Evolutionary conservation across 2,888 invertebrate genomes (phyloP).

Genomic region (Dyspetes luteomarginatus): DNA sequence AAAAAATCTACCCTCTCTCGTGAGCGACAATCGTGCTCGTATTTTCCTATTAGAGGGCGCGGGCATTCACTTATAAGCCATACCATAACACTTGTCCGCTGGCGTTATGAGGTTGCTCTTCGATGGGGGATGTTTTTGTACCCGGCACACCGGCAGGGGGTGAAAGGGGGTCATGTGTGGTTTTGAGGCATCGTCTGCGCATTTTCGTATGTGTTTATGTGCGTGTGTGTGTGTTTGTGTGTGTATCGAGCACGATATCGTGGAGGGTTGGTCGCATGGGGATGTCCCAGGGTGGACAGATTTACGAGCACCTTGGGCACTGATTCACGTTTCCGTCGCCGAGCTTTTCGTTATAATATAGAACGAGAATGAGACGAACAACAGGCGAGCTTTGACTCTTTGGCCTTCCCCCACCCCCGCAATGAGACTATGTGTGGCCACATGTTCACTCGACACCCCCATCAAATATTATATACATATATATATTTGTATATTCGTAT

Average conservation of each 20-base stretch:
- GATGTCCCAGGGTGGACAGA: slow-evolving; percentile 78
- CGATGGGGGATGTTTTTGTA: slow-evolving; percentile 60
- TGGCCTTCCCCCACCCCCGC: slow-evolving; percentile 60
- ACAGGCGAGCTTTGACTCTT: slow-evolving; percentile 40
- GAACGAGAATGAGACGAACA: neutral
- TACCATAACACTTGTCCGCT: slow-evolving; percentile 83
- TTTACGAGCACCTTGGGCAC: slow-evolving; percentile 83
- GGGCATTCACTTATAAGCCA: slow-evolving; percentile 83
- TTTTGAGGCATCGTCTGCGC: slow-evolving; percentile 20
- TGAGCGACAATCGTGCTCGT: slow-evolving; percentile 81
- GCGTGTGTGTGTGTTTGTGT: slow-evolving; percentile 35
- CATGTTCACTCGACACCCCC: slow-evolving; percentile 77
- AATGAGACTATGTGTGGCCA: slow-evolving; percentile 73
- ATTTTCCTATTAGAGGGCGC: slow-evolving; percentile 83
- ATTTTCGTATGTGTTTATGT: neutral
- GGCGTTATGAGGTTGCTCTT: slow-evolving; percentile 78
- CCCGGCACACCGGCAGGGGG: too few relatives aligned
- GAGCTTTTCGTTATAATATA: slow-evolving; percentile 42
- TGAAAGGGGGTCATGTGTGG: slow-evolving; percentile 67
- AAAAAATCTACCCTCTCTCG: slow-evolving; percentile 39
- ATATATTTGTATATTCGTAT: slow-evolving; percentile 34
- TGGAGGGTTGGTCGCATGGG: slow-evolving; percentile 59
- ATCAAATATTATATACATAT: slow-evolving; percentile 16
- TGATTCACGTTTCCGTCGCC: slow-evolving; percentile 78
- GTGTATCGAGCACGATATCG: slow-evolving; percentile 49